Conservation (phyloP, 2,113 vertebrate genomes). For the Hemibagrus wyckioides region DNA sequence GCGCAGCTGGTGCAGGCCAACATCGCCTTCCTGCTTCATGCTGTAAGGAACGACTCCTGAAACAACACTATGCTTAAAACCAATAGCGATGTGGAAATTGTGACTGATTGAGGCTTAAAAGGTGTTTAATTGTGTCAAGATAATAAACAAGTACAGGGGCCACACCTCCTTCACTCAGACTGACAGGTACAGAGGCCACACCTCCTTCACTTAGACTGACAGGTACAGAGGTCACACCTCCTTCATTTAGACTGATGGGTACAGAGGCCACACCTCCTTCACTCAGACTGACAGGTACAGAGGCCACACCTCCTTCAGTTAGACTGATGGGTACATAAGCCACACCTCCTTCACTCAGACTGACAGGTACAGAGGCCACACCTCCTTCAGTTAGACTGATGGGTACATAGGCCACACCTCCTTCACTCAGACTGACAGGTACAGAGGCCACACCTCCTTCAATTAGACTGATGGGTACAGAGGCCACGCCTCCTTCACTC, state of each 20-base stretch:
- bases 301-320: too few species aligned
- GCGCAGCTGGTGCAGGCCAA: conserved; percentile 88
- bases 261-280: not conserved
- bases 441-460: not conserved
- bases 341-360: not conserved
- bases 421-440: not conserved
- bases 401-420: not conserved
- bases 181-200: too few species aligned
- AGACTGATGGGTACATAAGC: too few species aligned
- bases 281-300: too few species aligned
- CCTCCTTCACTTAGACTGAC: too few species aligned
- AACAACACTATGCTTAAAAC: not conserved
- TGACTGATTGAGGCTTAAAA: not conserved
- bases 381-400: not conserved
- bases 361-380: not conserved
- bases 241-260: not conserved
- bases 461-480: too few species aligned
- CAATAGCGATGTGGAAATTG: not conserved
- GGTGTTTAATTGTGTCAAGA: not conserved
- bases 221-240: not conserved
- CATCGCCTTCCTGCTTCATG: conserved; percentile 85
- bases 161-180: too few species aligned
- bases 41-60: conserved; percentile 71
- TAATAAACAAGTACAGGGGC: not conserved
- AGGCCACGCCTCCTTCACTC: too few species aligned